Conservation (phyloP, 1,140 invertebrate genomes). For the Rhyzopertha dominica region DNA sequence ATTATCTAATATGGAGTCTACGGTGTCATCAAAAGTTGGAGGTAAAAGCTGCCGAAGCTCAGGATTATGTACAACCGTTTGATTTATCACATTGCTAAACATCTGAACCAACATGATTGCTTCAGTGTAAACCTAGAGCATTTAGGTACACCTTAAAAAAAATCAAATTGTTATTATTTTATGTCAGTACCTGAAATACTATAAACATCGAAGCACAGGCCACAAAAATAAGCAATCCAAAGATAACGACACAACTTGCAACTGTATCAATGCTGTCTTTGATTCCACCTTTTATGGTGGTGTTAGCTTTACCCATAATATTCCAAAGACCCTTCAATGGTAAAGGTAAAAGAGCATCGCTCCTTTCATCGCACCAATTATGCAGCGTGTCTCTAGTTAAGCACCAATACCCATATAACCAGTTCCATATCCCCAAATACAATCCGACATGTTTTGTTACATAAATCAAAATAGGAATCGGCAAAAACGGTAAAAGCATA, state of each 20-base stretch:
- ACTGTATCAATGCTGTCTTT: constrained; percentile 55
- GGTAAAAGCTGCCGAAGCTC: constrained; percentile 71
- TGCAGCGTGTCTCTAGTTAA: constrained; percentile 26
- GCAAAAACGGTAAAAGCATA: constrained; percentile 63
- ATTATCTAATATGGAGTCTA: constrained; percentile 86
- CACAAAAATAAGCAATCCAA: constrained; percentile 53
- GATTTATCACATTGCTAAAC: constrained; percentile 83
- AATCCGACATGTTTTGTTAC: constrained; percentile 54
- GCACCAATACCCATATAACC: constrained; percentile 36
- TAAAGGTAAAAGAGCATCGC: constrained; percentile 52
- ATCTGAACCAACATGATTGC: constrained; percentile 88
- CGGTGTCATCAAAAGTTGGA: constrained; percentile 68
- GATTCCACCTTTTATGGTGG: constrained; percentile 46
- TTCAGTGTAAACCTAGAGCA: constrained; percentile 86
- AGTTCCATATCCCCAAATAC: constrained; percentile 49
- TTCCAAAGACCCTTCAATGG: constrained; percentile 52
- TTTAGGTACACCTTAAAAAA: no score
- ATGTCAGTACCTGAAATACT: constrained; percentile 50
- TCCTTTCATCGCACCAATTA: constrained; percentile 42
- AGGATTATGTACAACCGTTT: constrained; percentile 82
- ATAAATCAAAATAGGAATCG: constrained; percentile 62
- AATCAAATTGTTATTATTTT: no score
- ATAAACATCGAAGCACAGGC: constrained; percentile 53
- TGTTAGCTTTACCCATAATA: constrained; percentile 48
- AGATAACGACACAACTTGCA: constrained; percentile 54